Evolutionary conservation across 1,140 invertebrate genomes (phyloP).

Genomic region (Drosophila novamexicana): DNA sequence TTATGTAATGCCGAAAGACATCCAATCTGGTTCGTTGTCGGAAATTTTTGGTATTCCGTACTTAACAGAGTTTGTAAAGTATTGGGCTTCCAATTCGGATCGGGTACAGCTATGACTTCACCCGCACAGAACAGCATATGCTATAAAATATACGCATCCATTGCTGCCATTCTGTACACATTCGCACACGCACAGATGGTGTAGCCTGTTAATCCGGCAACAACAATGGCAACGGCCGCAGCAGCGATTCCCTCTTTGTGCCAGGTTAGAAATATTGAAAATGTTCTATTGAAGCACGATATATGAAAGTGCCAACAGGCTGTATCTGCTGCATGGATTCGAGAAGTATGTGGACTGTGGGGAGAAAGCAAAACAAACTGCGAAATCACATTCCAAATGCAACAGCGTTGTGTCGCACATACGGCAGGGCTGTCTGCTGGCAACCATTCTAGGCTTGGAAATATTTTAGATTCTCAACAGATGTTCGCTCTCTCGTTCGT

Average conservation of each 20-base stretch:
- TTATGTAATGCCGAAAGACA: conserved; percentile 53
- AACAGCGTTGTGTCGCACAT: conserved; percentile 18
- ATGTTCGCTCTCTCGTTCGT: conserved; percentile 59
- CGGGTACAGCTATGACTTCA: conserved; percentile 21
- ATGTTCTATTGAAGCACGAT: conserved; percentile 66
- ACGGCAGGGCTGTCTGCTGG: background rate
- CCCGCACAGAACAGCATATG: conserved; percentile 41
- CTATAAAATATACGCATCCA: conserved; percentile 48
- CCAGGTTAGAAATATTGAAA: conserved; percentile 76
- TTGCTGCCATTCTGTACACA: conserved; percentile 2
- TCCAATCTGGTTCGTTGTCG: background rate
- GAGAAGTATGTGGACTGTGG: conserved; percentile 6
- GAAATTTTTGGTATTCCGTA: conserved; percentile 61
- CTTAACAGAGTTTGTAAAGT: conserved; percentile 54
- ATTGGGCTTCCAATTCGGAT: conserved; percentile 14
- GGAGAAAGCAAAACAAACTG: conserved; percentile 62
- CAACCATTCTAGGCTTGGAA: conserved; percentile 29
- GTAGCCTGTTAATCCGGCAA: conserved; percentile 65
- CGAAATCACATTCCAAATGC: conserved; percentile 51
- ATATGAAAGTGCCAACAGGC: conserved; percentile 56
- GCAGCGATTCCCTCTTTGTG: conserved; percentile 23
- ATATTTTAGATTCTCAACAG: conserved; percentile 73
- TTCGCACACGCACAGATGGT: conserved; percentile 10
- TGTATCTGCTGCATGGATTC: conserved; percentile 17
- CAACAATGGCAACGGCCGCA: conserved; percentile 47